Evolutionary conservation across 2,888 invertebrate species (phyloP).

Genomic region (Catocala sponsa): DNA sequence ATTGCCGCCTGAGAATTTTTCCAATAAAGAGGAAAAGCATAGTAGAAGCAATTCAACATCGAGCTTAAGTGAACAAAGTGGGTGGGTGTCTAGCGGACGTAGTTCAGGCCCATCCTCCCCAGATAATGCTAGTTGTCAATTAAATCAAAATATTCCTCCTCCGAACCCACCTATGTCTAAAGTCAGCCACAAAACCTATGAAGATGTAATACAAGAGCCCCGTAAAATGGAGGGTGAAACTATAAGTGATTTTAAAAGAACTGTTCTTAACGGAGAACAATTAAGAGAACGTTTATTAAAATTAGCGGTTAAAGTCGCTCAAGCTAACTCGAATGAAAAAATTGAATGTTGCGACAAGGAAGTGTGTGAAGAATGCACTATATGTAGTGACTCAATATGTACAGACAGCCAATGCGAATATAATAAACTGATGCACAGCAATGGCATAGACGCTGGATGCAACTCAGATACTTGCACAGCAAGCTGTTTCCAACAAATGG

Average conservation of each 20-base stretch:
- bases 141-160: conserved; percentile 80
- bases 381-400: conserved; percentile 85
- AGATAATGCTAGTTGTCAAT: conserved; percentile 86
- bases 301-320: conserved; percentile 86
- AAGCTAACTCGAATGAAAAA: conserved; percentile 79
- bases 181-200: conserved; percentile 63
- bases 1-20: conserved; percentile 82
- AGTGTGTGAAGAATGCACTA: conserved; percentile 84
- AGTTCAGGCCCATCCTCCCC: conserved; percentile 90
- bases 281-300: conserved; percentile 90
- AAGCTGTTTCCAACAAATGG: conserved; percentile 77
- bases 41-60: conserved; percentile 89
- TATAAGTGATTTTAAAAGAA: conserved; percentile 81
- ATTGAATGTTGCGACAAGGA: conserved; percentile 87
- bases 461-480: conserved; percentile 81
- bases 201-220: conserved; percentile 55
- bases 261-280: conserved; percentile 90
- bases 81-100: conserved; percentile 94
- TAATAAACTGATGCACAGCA: conserved; percentile 81
- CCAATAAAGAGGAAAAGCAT: conserved; percentile 77
- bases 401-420: conserved; percentile 85
- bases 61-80: conserved; percentile 94
- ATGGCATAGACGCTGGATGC: conserved; percentile 79
- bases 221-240: conserved; percentile 70
- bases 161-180: conserved; percentile 67